Percentiles rank a stretch among this genome's conserved stretches.
These are phyloP conservation scores for Erythrocebus patas DNA, from an alignment of 2,113 vertebrate genomes.

Conservation along the genomic window DNA sequence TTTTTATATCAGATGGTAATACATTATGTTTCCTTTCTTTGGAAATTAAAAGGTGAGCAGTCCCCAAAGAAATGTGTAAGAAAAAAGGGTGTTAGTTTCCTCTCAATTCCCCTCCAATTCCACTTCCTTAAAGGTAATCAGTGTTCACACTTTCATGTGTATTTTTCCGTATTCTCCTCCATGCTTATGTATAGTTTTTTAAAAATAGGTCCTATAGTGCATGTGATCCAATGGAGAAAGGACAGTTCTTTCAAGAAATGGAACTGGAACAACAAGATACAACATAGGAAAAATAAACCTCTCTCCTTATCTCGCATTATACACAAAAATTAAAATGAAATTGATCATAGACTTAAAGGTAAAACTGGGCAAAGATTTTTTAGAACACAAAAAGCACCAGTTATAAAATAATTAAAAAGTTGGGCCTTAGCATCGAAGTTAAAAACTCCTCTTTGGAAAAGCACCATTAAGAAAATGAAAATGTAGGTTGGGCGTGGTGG, in stretches of 20 bases:
- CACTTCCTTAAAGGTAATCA: background rate
- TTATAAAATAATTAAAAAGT: background rate
- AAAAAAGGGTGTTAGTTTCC: conserved; percentile 19
- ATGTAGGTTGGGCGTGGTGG: background rate
- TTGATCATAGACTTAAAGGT: background rate
- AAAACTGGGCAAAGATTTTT: background rate
- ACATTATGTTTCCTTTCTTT: background rate
- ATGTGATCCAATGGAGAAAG: background rate
- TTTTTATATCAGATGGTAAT: background rate
- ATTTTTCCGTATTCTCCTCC: background rate
- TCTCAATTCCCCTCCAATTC: background rate
- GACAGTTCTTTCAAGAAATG: background rate
- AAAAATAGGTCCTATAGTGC: background rate
- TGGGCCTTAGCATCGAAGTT: background rate
- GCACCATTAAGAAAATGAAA: background rate
- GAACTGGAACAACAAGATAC: background rate
- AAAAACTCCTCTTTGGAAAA: background rate
- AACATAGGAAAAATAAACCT: background rate
- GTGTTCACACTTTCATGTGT: background rate
- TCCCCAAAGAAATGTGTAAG: background rate
- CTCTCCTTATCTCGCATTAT: background rate
- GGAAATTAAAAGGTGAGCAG: background rate
- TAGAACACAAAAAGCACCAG: background rate
- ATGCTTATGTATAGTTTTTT: background rate
- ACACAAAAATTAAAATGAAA: background rate